These are phyloP conservation scores for Pomatostomus ruficeps DNA, from an alignment of 2,113 vertebrate species.

Conservation along the genomic window DNA sequence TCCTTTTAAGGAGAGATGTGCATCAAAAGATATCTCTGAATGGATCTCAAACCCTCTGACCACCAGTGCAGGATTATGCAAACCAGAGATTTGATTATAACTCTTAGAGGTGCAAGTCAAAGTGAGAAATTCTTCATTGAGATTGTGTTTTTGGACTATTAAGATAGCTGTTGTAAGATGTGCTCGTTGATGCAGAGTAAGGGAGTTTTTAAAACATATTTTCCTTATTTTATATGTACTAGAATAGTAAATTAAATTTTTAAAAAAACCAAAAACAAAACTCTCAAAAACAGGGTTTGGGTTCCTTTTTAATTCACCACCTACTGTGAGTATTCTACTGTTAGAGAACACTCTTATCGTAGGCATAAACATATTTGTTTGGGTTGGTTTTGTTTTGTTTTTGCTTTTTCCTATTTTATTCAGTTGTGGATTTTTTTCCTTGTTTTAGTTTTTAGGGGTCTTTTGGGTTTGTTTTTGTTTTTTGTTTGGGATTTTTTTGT, in stretches of 20 bases:
- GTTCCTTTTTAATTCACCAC: background rate
- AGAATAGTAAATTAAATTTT: background rate
- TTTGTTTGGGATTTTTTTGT: background rate
- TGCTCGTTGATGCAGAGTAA: background rate
- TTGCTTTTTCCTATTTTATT: background rate
- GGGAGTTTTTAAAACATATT: background rate
- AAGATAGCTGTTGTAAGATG: background rate
- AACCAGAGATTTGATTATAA: background rate
- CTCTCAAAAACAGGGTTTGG: fast-evolving
- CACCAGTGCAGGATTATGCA: background rate
- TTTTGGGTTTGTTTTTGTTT: background rate
- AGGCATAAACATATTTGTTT: background rate
- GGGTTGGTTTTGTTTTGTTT: background rate
- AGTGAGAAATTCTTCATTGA: background rate
- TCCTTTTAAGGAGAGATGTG: background rate
- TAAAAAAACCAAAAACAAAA: too few relatives aligned
- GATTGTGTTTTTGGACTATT: background rate
- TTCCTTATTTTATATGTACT: background rate
- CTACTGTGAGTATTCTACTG: background rate
- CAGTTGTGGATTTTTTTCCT: background rate
- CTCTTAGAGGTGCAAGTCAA: background rate
- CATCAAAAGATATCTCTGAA: background rate
- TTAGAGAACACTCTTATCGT: background rate
- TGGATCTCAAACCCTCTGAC: background rate
- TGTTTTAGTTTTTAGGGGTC: background rate